A percentile compares a stretch with the other conserved stretches of the same genome.
These are phyloP conservation scores for Origma solitaria DNA, from an alignment of 2,113 vertebrate genomes.

Conservation along the genomic window DNA sequence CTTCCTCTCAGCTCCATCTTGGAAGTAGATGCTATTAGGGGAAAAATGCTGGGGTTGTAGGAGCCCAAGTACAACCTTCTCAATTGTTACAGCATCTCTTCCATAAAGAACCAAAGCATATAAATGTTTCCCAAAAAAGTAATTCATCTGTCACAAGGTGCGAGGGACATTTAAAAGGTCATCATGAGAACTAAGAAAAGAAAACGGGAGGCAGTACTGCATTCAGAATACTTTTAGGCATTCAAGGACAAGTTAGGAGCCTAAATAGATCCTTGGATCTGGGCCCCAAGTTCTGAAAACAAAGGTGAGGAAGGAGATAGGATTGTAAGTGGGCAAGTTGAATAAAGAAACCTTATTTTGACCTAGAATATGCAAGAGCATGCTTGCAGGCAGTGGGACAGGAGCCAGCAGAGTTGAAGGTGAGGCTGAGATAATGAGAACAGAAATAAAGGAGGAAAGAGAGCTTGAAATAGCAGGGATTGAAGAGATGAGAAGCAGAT, in stretches of 20 bases:
- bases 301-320: background rate
- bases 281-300: background rate
- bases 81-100: background rate
- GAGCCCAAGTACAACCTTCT: background rate
- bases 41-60: background rate
- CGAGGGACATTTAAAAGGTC: background rate
- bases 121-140: background rate
- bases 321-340: background rate
- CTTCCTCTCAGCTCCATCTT: background rate
- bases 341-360: background rate
- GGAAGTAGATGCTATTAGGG: background rate
- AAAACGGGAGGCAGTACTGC: background rate
- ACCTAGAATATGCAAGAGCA: constrained; percentile 22
- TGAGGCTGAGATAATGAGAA: constrained; percentile 19
- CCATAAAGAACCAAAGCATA: background rate
- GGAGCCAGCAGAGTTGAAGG: constrained; percentile 20
- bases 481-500: background rate
- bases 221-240: background rate
- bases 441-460: background rate
- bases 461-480: background rate
- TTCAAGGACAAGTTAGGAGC: background rate
- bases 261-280: constrained; percentile 2
- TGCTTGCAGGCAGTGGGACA: background rate
- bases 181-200: background rate
- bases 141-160: background rate